Conservation (phyloP, 2,797 vertebrate species). For the Pterois miles region DNA sequence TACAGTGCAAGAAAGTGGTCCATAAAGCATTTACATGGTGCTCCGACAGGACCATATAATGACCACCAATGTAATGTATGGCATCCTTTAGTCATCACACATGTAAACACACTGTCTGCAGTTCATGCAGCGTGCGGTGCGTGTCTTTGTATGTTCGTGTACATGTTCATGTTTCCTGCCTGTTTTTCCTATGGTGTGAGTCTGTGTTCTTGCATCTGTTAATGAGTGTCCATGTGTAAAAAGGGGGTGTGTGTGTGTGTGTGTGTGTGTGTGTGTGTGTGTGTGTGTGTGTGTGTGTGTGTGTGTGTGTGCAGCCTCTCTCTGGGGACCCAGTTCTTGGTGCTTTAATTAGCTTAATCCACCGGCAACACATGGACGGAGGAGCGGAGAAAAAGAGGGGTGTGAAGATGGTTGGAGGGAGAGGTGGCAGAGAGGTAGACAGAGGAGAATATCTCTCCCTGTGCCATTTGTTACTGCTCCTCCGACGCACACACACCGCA, state of each 20-base stretch:
- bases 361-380: conserved; percentile 70
- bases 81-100: background rate
- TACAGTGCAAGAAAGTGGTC: background rate
- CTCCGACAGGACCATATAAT: background rate
- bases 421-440: conserved; percentile 45
- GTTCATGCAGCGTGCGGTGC: background rate
- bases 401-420: conserved; percentile 37
- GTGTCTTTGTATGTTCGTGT: conserved; percentile 4
- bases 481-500: background rate
- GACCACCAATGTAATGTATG: background rate
- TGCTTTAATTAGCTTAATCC: conserved; percentile 82
- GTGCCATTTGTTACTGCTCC: conserved; percentile 51
- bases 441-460: conserved; percentile 47
- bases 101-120: conserved; percentile 1
- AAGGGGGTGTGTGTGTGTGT: background rate
- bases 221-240: conserved; percentile 40
- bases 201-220: conserved; percentile 42
- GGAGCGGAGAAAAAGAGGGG: conserved; percentile 46
- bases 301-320: conserved; percentile 37
- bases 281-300: background rate
- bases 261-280: conserved; percentile 14
- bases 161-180: conserved; percentile 31
- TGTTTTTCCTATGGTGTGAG: conserved; percentile 33
- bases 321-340: conserved; percentile 65
- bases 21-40: conserved; percentile 28